Evolutionary conservation across 2,888 invertebrate genomes (phyloP), one percentile per base, ranked within the genome.

Genomic region (Argyra leucocephala): DNA sequence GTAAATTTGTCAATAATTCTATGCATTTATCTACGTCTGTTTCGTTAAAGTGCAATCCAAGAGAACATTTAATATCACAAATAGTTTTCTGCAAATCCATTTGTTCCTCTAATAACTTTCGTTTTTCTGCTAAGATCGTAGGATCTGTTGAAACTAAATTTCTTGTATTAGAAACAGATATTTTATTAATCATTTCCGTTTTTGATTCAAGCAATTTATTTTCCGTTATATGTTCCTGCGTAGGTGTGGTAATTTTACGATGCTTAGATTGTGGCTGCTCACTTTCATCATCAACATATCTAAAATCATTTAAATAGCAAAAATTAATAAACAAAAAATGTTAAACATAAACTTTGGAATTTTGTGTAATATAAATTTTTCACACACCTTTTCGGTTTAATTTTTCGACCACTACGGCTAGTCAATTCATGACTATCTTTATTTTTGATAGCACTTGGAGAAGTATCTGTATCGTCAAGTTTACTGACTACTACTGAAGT

Each of bases 1-100:
- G 78, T 7, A 83, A 77, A 67, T 87, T 84, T 60, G 89, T 87
- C 70, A 93, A 80, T 2, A 87, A 80, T 64, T 86, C 84, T 48
- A 92, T 76, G 69, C 91, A 91, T 66, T 84, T 80, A 48, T 89
- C 87, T 0, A 89, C 86, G 71, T 91, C 87, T 0, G 91, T 90
- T 0, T 75, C 72, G 4, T 77, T 74, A 31, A 77, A 67, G 0
- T 76, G 78, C 64, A 78, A 63, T 62, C 87, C 84, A 61, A 90
- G 78, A 71, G 85, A 85, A 0, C 83, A 82, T 73, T 87, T 88
- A 63, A 90, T 87, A 73, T 84, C 83, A 7, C 21, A 24, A 2
- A 61, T 61, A 10, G 24, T 24, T 21, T n/a, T 61, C 3, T 26
- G 21, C 1, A 61, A 61, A n/a, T 61, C n/a, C 24, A 26, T 26